These are phyloP conservation scores for Lithosia quadra DNA, from an alignment of 2,888 invertebrate species.

Conservation along the genomic window DNA sequence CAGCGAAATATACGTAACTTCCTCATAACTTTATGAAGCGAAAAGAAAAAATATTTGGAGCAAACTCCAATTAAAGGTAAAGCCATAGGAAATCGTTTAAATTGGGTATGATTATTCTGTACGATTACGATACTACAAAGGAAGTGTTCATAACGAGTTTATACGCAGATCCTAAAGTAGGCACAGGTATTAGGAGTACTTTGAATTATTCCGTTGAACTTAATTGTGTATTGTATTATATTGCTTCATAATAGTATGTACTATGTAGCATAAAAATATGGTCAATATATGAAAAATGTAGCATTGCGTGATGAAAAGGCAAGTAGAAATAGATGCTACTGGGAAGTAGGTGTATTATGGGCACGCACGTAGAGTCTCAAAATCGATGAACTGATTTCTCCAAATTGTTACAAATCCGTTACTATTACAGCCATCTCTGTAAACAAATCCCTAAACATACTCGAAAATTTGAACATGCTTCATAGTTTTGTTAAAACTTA, in stretches of 20 bases:
- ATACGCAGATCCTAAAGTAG: not conserved
- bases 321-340: constrained; percentile 11
- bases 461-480: not conserved
- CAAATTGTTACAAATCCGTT: not conserved
- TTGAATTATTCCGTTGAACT: not conserved
- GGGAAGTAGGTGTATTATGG: not conserved
- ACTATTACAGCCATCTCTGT: not conserved
- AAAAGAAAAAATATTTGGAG: not conserved
- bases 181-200: not conserved
- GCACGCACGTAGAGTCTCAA: constrained; percentile 32
- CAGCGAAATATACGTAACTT: not conserved
- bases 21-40: not conserved
- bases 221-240: not conserved
- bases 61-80: constrained; percentile 1
- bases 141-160: not conserved
- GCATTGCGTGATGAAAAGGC: constrained; percentile 23
- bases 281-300: not conserved
- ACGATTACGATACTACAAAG: not conserved
- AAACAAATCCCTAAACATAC: not conserved
- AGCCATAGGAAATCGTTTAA: not conserved
- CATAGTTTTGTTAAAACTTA: not conserved
- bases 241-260: too few relatives aligned
- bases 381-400: constrained; percentile 35
- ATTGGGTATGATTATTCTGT: not conserved
- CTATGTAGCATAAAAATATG: not conserved